phyloP scores from a whole-genome alignment of 2,797 vertebrate species.

The Esox lucius region DNA sequence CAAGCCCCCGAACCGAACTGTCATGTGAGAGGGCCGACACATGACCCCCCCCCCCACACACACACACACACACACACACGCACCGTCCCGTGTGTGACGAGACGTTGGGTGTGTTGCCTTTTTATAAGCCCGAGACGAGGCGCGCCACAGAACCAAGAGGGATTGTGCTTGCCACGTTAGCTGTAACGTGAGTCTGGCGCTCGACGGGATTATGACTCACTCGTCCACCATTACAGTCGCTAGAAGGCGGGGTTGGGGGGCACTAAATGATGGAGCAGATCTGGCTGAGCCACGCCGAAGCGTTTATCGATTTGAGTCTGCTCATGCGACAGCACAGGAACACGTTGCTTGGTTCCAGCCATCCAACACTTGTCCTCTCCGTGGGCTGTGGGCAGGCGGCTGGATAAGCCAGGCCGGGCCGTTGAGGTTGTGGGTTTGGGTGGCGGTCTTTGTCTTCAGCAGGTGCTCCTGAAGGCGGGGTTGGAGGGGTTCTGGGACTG shows the following conservation, averaged over 20 bases:
- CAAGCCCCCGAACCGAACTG: not conserved
- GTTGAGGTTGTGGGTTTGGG: too few relatives aligned
- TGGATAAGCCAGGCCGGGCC: not conserved
- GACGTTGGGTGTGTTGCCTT: not conserved
- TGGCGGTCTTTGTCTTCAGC: not conserved
- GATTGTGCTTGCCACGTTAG: not conserved
- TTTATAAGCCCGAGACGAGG: not conserved
- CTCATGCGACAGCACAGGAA: not conserved
- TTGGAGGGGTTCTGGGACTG: not conserved
- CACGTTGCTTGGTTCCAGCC: slow-evolving; percentile 7
- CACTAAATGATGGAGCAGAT: slow-evolving; percentile 23
- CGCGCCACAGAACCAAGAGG: slow-evolving; percentile 1
- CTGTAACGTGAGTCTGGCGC: slow-evolving; percentile 20
- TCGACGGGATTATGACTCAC: slow-evolving; percentile 12
- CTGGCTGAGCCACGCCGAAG: slow-evolving; percentile 14
- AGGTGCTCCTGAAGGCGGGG: slow-evolving; percentile 2
- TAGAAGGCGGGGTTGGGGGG: slow-evolving; percentile 17
- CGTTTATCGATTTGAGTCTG: slow-evolving; percentile 26
- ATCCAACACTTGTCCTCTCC: not conserved
- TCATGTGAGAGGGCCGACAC: not conserved
- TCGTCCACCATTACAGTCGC: slow-evolving; percentile 29
- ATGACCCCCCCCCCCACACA: not conserved
- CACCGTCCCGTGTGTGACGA: not conserved
- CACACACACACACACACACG: too few relatives aligned
- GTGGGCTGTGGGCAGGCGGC: not conserved